Percentiles rank a stretch among this genome's conserved stretches.
These are phyloP conservation scores for Homarus gammarus DNA, from an alignment of 2,888 invertebrate genomes.

Conservation along the genomic window DNA sequence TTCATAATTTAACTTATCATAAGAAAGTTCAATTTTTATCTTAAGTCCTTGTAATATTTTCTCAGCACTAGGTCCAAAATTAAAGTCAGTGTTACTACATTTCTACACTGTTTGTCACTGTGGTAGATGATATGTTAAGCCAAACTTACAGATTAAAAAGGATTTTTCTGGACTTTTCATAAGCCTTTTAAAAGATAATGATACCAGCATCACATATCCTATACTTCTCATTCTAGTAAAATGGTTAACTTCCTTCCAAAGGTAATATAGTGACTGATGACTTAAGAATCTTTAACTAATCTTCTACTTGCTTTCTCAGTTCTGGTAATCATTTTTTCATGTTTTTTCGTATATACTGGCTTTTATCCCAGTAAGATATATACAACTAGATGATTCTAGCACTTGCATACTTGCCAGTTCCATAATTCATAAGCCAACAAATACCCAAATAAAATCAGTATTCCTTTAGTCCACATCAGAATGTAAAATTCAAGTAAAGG, in stretches of 20 bases:
- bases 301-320: background rate
- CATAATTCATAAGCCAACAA: background rate
- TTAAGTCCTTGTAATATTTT: too few relatives aligned
- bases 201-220: background rate
- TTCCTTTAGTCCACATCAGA: too few relatives aligned
- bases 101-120: too few relatives aligned
- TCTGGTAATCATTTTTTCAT: background rate
- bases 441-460: background rate
- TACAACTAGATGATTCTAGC: background rate
- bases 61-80: too few relatives aligned
- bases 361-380: background rate
- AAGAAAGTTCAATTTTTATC: too few relatives aligned
- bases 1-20: too few relatives aligned
- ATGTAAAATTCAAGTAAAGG: background rate
- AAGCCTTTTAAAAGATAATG: constrained; percentile 11
- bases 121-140: background rate
- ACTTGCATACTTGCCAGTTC: background rate
- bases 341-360: background rate
- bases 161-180: background rate
- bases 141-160: background rate
- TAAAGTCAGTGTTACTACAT: too few relatives aligned
- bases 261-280: background rate
- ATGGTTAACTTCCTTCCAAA: too few relatives aligned
- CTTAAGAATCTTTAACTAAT: background rate
- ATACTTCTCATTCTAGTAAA: background rate